Base-by-base conservation (phyloP, 2,888 invertebrate genomes). In the Oscheius sp. region DNA sequence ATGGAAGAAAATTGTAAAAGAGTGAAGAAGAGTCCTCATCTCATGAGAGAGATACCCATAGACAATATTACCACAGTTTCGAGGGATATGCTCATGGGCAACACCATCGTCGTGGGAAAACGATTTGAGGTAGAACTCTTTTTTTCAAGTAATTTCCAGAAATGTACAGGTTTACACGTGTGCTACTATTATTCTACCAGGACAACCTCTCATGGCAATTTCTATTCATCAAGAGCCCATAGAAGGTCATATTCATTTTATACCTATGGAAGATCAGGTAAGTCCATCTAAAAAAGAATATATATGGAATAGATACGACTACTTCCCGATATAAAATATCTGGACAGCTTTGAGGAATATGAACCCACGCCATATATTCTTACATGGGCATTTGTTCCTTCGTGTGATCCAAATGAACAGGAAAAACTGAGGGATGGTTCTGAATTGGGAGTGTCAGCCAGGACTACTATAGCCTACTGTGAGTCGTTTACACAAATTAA, bases 1-100 rank as follows among this genome's bases (percentile, higher is more conserved):
- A 80, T 83, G 80, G 76, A 79, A n/a, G 79, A 83, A 35, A 83
- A 83, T 66, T 83, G 83, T 61, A 72, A 74, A 46, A 49, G 82
- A 43, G 80, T 78, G 12, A 78, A 81, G 71, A 83, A 83, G 53
- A 79, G 78, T 63, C 80, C 80, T 6, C 81, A 80, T 41, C 49
- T 82, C 9, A 72, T 83, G 70, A 76, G 81, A 63, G 76, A 79
- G 56, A 74, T 77, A 72, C 75, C 79, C 45, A 69, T 81, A 12
- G 66, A 55, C 21, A 61, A 71, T 41, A 76, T 27, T 13, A 66
- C 77, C 5, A 83, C 81, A 25, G 77, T 82, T 29, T 53, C 72
- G 41, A 76, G 73, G 2, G 74, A 75, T 23, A 76, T 75, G 55
- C 72, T 83, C 16, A 75, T 74, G 29, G 83, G 81, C 43, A 78